Conservation (phyloP, 2,797 vertebrate genomes). For the Takifugu rubripes region DNA sequence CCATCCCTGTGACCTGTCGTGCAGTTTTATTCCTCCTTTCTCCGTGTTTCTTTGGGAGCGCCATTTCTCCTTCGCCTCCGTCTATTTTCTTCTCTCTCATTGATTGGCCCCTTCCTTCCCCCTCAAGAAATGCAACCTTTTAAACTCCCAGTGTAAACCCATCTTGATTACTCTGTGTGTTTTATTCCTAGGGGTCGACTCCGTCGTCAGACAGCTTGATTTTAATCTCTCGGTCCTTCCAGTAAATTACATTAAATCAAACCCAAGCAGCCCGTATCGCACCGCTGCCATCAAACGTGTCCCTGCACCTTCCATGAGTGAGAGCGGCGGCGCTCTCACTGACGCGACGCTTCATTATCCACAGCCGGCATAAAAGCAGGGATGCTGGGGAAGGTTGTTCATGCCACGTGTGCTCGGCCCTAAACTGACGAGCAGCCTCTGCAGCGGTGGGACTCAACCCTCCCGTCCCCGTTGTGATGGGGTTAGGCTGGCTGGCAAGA, state of each 20-base stretch:
- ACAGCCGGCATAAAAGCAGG: constrained; percentile 18
- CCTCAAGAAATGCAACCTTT: constrained; percentile 15
- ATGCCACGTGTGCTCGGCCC: constrained; percentile 51
- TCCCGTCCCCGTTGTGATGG: constrained; percentile 17
- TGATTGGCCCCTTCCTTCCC: background rate
- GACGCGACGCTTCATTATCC: constrained; percentile 46
- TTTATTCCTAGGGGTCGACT: background rate
- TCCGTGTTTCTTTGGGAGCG: background rate
- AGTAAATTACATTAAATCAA: constrained; percentile 41
- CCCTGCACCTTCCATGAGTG: constrained; percentile 59
- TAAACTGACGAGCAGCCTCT: constrained; percentile 60
- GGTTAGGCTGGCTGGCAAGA: constrained; percentile 30
- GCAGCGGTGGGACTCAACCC: constrained; percentile 56
- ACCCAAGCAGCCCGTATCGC: constrained; percentile 10
- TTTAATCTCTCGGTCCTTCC: constrained; percentile 30
- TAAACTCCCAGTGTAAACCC: constrained; percentile 12
- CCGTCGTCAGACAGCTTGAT: constrained; percentile 16
- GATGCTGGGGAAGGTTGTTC: constrained; percentile 33
- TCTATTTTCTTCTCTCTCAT: background rate
- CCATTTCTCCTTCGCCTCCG: background rate
- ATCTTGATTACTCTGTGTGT: constrained; percentile 19
- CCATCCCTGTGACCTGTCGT: background rate
- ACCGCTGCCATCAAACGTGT: constrained; percentile 47
- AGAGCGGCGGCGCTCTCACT: constrained; percentile 36
- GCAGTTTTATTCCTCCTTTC: background rate